A percentile compares a stretch with the other conserved stretches of the same genome.
These are phyloP conservation scores for Garrulus glandarius DNA, from an alignment of 2,797 vertebrate genomes.

Conservation along the genomic window DNA sequence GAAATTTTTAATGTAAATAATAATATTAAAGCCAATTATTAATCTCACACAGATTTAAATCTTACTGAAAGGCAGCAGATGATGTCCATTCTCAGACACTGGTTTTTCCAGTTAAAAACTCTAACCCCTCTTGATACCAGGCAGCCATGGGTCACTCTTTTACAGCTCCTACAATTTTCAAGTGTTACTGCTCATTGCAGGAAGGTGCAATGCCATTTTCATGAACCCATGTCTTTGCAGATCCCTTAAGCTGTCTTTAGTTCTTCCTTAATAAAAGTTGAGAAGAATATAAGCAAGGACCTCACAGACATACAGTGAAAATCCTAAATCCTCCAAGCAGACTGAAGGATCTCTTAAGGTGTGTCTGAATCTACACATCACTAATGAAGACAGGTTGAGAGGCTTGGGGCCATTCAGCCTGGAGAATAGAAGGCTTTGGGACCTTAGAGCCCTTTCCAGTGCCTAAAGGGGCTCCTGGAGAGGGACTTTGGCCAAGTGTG, in stretches of 20 bases:
- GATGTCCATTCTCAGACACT: background rate
- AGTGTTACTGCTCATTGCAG: background rate
- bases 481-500: background rate
- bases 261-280: background rate
- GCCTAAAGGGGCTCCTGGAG: background rate
- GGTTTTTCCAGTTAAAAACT: background rate
- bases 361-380: background rate
- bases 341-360: background rate
- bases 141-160: background rate
- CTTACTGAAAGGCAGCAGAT: background rate
- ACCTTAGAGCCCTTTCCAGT: background rate
- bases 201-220: background rate
- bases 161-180: background rate
- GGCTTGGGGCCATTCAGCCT: rapidly evolving
- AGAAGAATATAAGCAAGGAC: background rate
- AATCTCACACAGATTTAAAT: background rate
- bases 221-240: background rate
- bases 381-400: too few species aligned
- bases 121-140: background rate
- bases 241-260: background rate
- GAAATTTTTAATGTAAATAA: background rate
- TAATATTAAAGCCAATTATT: background rate
- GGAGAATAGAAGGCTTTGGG: background rate
- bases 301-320: background rate
- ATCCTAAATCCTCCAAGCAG: background rate